Percentiles rank a stretch among this genome's conserved stretches.
Evolutionary conservation across 2,113 vertebrate species (phyloP).

Genomic region (Callithrix jacchus): DNA sequence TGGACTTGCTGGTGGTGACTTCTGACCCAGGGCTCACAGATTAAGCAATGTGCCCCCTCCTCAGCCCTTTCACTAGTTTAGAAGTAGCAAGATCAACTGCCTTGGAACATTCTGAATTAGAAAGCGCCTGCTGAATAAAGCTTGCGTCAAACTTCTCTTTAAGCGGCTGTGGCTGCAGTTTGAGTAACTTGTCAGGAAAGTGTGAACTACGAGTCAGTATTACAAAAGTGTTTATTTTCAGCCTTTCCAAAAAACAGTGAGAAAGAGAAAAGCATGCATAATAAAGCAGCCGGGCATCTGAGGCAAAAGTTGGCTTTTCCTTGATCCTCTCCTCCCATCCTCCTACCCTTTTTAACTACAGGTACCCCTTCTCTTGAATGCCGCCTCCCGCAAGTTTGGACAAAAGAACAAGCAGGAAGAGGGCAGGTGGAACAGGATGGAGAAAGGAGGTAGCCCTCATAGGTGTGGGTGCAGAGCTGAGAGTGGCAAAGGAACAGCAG

Average conservation of each 20-base stretch:
- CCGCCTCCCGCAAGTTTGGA: neutral
- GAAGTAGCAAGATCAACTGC: neutral
- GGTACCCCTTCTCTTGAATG: neutral
- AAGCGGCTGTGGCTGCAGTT: conserved; percentile 40
- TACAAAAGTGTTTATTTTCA: conserved; percentile 73
- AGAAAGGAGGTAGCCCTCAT: neutral
- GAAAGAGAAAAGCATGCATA: conserved; percentile 44
- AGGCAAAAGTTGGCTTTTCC: neutral
- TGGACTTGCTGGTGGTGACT: neutral
- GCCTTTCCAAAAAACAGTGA: conserved; percentile 67
- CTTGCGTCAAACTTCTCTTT: conserved; percentile 38
- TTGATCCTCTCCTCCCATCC: neutral
- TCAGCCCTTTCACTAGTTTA: neutral
- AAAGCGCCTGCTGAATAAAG: neutral
- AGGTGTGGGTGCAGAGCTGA: neutral
- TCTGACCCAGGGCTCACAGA: neutral
- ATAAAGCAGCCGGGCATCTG: conserved; percentile 28
- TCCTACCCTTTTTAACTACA: neutral
- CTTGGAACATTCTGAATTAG: neutral
- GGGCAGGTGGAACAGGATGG: neutral
- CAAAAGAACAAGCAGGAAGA: neutral
- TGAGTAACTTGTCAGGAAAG: conserved; percentile 68
- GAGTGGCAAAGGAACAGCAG: neutral
- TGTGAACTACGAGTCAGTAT: conserved; percentile 69
- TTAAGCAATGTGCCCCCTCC: neutral